Conservation (phyloP, 1,140 invertebrate species). For the Eupristina koningsbergeri region DNA sequence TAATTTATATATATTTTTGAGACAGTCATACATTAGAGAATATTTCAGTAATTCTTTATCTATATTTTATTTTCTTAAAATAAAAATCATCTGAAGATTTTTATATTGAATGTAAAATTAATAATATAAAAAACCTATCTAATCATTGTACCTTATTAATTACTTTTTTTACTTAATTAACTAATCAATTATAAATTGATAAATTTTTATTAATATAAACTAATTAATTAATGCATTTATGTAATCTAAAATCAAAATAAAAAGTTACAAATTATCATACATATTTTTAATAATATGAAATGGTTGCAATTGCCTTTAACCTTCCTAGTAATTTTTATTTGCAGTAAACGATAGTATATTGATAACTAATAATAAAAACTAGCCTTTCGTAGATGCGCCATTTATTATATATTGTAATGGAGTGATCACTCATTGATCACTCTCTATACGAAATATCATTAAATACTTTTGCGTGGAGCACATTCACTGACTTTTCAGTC, state of each 20-base stretch:
- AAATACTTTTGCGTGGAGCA: background rate
- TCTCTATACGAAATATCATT: background rate
- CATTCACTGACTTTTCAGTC: background rate
- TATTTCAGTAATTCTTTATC: too few relatives aligned
- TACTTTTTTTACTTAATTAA: too few relatives aligned
- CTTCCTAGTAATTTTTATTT: constrained; percentile 8
- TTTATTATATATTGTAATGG: background rate
- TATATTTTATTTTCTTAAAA: too few relatives aligned
- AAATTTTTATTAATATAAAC: too few relatives aligned
- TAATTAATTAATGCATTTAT: background rate
- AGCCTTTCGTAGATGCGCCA: background rate
- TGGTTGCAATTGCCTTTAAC: background rate
- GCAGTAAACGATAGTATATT: constrained; percentile 1
- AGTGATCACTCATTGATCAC: background rate
- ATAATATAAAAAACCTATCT: too few relatives aligned
- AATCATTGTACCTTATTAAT: too few relatives aligned
- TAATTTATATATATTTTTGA: too few relatives aligned
- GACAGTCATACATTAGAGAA: too few relatives aligned
- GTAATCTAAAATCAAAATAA: background rate
- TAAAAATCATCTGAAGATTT: too few relatives aligned
- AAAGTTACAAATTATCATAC: background rate
- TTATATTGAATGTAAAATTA: too few relatives aligned
- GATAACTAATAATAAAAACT: background rate
- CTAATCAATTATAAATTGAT: too few relatives aligned
- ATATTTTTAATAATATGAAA: background rate